These are phyloP conservation scores for Grapholita molesta DNA, from an alignment of 1,140 invertebrate genomes.

Conservation along the genomic window DNA sequence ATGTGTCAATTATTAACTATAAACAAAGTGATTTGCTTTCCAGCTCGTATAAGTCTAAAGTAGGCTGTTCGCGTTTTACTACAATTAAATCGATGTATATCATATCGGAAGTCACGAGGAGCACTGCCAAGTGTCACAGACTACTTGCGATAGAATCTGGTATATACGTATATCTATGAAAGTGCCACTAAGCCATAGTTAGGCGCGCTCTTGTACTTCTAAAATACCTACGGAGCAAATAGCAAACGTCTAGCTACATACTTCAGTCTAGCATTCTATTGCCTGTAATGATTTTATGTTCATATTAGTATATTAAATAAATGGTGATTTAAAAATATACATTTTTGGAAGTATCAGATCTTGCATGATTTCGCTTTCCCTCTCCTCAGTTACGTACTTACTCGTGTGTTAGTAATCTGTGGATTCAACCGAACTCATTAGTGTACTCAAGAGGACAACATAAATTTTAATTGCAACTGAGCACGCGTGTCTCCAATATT, in stretches of 20 bases:
- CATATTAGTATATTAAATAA: too few species aligned
- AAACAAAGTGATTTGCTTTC: conserved; percentile 31
- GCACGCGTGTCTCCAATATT: background rate
- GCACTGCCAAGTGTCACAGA: background rate
- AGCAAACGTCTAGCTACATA: too few species aligned
- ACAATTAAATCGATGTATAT: conserved; percentile 53
- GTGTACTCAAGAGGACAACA: conserved; percentile 54
- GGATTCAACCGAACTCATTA: conserved; percentile 45
- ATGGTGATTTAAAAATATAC: too few species aligned
- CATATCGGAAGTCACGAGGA: conserved; percentile 26
- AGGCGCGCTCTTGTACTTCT: too few species aligned
- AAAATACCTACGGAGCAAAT: too few species aligned
- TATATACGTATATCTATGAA: too few species aligned
- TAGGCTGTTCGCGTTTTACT: conserved; percentile 43
- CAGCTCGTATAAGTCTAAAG: conserved; percentile 35
- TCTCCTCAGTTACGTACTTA: background rate
- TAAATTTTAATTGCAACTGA: conserved; percentile 56
- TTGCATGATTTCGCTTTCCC: background rate
- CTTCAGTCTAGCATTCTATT: too few species aligned
- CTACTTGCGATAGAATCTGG: background rate
- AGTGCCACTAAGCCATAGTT: too few species aligned
- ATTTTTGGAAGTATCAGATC: background rate
- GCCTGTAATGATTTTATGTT: too few species aligned
- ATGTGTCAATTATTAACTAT: conserved; percentile 28
- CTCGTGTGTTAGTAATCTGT: background rate